A percentile compares a stretch with the other conserved stretches of the same genome.
Conservation (phyloP, 64 coral and sea anemone genomes). For the Porites australiensis region DNA sequence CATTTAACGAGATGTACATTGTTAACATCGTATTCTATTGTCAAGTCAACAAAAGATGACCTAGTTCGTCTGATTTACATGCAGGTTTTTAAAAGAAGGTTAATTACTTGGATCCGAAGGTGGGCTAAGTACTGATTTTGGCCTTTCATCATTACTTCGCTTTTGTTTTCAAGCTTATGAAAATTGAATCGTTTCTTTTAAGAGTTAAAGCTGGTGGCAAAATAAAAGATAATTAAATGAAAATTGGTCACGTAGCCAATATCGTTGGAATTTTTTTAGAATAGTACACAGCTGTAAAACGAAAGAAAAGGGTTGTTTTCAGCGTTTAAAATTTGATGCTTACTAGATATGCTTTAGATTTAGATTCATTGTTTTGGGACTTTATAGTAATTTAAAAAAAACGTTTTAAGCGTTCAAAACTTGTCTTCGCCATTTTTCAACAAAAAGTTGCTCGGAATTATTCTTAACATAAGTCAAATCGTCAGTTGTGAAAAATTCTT, state of each 20-base stretch:
- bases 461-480: no score
- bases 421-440: no score
- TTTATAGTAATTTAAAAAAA: no score
- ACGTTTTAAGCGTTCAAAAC: no score
- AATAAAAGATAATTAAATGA: conserved; percentile 2
- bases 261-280: neutral
- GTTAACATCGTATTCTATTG: conserved; percentile 25
- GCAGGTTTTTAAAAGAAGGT: neutral
- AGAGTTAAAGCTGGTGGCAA: conserved; percentile 1
- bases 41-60: neutral
- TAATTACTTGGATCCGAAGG: conserved; percentile 16
- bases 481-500: no score
- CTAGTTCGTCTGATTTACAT: neutral
- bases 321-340: no score
- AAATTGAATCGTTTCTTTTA: conserved; percentile 22
- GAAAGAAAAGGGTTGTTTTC: no score
- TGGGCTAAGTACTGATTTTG: neutral
- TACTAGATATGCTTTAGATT: no score
- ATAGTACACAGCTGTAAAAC: neutral
- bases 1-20: neutral
- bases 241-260: conserved; percentile 4
- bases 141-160: neutral
- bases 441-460: no score
- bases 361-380: no score
- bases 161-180: conserved; percentile 7